Percentiles rank a stretch among this genome's conserved stretches.
Evolutionary conservation across 2,797 vertebrate genomes (phyloP).

Genomic region (Aselliscus stoliczkanus): DNA sequence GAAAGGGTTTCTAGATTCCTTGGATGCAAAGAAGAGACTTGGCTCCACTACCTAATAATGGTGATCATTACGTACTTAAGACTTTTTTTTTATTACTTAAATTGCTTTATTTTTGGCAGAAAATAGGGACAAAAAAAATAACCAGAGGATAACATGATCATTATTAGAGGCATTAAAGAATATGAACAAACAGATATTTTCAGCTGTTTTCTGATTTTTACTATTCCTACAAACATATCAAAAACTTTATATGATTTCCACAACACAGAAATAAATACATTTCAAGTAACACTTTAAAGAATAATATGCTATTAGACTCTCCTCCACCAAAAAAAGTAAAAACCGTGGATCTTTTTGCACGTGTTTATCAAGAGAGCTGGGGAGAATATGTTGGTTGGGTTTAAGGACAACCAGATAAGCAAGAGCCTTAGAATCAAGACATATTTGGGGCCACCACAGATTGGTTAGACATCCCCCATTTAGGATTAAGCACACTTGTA

Average conservation of each 20-base stretch:
- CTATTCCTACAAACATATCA: neutral
- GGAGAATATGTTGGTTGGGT: neutral
- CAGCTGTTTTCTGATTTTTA: neutral
- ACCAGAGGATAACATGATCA: neutral
- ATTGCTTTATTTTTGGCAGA: slow-evolving; percentile 31
- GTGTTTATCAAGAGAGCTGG: neutral
- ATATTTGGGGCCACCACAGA: neutral
- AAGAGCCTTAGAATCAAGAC: neutral
- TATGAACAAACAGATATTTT: neutral
- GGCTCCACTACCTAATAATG: neutral
- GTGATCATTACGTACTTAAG: neutral
- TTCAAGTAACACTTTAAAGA: neutral
- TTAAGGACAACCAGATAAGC: neutral
- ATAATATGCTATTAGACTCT: neutral
- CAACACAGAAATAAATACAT: neutral
- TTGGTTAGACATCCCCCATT: too few relatives aligned
- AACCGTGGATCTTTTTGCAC: neutral
- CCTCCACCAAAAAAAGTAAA: neutral
- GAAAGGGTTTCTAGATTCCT: neutral
- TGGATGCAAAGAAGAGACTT: neutral
- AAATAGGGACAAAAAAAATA: neutral
- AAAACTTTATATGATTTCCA: neutral
- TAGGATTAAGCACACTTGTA: too few relatives aligned
- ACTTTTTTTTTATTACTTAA: neutral
- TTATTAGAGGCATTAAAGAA: neutral